phyloP scores from a whole-genome alignment of 2,888 invertebrate species.

The Saturnia pavonia region DNA sequence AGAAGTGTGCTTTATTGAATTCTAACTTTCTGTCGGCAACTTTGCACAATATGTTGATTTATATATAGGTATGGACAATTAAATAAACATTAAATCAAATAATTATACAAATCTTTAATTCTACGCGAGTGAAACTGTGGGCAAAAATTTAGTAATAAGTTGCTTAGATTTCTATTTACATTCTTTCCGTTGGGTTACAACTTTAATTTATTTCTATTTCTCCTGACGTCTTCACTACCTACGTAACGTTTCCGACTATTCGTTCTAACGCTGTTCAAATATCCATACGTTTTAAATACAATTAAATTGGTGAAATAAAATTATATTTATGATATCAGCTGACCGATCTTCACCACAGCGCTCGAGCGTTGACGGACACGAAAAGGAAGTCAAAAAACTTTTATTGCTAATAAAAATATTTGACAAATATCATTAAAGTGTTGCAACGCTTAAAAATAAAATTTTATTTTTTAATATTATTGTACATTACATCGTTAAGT shows the following conservation, averaged over 20 bases:
- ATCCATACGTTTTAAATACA: too few species aligned
- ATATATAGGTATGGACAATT: too few species aligned
- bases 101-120: too few species aligned
- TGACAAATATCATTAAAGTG: slow-evolving; percentile 41
- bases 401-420: slow-evolving; percentile 44
- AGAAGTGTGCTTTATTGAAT: too few species aligned
- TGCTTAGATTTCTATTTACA: too few species aligned
- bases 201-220: neutral
- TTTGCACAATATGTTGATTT: too few species aligned
- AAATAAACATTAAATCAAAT: too few species aligned
- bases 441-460: slow-evolving; percentile 32
- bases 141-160: too few species aligned
- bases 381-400: slow-evolving; percentile 32
- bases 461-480: slow-evolving; percentile 27
- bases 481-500: neutral
- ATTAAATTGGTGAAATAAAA: slow-evolving; percentile 33
- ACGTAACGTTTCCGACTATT: neutral
- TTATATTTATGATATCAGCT: slow-evolving; percentile 30
- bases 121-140: too few species aligned
- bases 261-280: neutral
- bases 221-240: neutral
- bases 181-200: too few species aligned
- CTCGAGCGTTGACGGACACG: slow-evolving; percentile 27
- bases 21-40: too few species aligned
- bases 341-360: slow-evolving; percentile 30